These are phyloP conservation scores for Xiphophorus hellerii DNA, from an alignment of 2,113 vertebrate species.

Conservation along the genomic window DNA sequence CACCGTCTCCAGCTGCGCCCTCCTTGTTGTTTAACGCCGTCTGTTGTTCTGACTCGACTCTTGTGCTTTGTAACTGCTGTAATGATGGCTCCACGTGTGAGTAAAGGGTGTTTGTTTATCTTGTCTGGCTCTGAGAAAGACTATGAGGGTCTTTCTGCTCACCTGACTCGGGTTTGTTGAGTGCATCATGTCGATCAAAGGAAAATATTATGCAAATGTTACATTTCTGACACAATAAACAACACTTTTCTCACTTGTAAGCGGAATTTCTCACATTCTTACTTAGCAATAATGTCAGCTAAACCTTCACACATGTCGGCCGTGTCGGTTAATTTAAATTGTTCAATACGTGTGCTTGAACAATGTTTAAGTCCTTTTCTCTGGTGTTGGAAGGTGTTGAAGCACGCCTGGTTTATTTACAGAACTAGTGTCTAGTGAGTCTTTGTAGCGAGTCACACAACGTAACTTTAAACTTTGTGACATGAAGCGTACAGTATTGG, in stretches of 20 bases:
- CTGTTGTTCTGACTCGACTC: slow-evolving; percentile 18
- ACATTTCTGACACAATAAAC: not conserved
- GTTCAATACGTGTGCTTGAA: slow-evolving; percentile 1
- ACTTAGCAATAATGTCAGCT: slow-evolving; percentile 29
- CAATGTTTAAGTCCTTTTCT: not conserved
- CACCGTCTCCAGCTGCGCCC: not conserved
- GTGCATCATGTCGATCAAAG: not conserved
- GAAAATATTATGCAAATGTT: slow-evolving; percentile 44
- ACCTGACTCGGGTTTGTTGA: not conserved
- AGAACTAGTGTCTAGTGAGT: slow-evolving; percentile 2
- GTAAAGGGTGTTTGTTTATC: slow-evolving; percentile 35
- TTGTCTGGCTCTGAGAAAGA: slow-evolving; percentile 19
- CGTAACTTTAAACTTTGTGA: slow-evolving; percentile 44
- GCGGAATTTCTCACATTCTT: not conserved
- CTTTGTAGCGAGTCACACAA: slow-evolving; percentile 13
- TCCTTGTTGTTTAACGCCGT: not conserved
- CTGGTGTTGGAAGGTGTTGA: not conserved
- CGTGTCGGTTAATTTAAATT: not conserved
- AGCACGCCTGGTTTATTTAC: not conserved
- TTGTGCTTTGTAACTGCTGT: slow-evolving; percentile 42
- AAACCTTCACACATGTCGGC: not conserved
- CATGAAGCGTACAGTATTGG: slow-evolving; percentile 58
- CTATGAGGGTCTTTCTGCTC: not conserved
- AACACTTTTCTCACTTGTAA: not conserved
- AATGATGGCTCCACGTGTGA: slow-evolving; percentile 21